Conservation (phyloP, 2,888 invertebrate species). For the Anoplius nigerrimus region DNA sequence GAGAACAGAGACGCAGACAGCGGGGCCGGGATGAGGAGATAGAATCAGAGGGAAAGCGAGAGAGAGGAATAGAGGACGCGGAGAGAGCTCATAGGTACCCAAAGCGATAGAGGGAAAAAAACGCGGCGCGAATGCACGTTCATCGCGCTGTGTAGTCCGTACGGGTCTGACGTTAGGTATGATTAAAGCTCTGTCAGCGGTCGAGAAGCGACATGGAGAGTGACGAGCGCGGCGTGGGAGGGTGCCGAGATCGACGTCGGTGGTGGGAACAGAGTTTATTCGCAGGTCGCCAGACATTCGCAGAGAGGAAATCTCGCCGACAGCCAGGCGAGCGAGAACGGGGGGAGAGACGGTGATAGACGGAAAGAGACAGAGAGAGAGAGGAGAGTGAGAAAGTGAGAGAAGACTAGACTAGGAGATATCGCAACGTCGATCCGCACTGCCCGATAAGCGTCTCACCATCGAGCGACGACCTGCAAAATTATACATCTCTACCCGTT, state of each 20-base stretch:
- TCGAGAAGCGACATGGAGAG: conserved; percentile 1
- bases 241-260: conserved; percentile 14
- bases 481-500: no score
- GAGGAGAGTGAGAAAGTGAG: not conserved
- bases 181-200: conserved; percentile 23
- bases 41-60: conserved; percentile 18
- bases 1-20: not conserved
- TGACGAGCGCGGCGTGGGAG: conserved; percentile 2
- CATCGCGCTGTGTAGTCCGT: conserved; percentile 15
- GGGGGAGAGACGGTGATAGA: no score
- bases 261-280: not conserved
- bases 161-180: conserved; percentile 23
- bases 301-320: conserved; percentile 30
- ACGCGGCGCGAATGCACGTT: conserved; percentile 5
- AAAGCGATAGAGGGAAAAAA: conserved; percentile 19
- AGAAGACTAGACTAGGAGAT: not conserved
- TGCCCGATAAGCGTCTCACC: no score
- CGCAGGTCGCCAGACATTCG: no score
- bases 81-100: conserved; percentile 23
- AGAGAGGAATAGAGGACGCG: not conserved
- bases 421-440: not conserved
- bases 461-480: no score
- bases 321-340: conserved; percentile 41
- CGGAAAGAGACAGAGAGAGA: no score
- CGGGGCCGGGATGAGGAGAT: not conserved